Percentiles rank a stretch among this genome's conserved stretches.
Evolutionary conservation across 2,797 vertebrate species (phyloP).

Genomic region (Rallus crepitans): DNA sequence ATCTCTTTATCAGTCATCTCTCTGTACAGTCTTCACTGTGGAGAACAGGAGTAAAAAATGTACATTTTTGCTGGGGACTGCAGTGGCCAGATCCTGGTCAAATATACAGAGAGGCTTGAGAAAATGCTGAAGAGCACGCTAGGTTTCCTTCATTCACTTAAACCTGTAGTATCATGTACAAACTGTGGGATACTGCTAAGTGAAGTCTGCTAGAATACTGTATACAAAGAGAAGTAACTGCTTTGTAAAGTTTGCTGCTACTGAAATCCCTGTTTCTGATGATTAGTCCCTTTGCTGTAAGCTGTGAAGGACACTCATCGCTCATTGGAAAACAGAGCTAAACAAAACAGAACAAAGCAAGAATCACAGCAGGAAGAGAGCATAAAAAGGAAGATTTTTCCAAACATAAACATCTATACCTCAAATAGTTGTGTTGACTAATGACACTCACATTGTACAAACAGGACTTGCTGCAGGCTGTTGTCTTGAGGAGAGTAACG

Average conservation of each 20-base stretch:
- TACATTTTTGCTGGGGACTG: neutral
- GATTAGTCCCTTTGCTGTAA: neutral
- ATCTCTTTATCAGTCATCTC: neutral
- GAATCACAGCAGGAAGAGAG: neutral
- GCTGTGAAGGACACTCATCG: neutral
- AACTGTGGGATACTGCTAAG: neutral
- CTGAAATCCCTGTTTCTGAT: conserved; percentile 1
- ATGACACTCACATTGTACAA: neutral
- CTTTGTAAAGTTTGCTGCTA: neutral
- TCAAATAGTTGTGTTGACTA: neutral
- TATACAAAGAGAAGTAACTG: neutral
- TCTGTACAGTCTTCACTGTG: neutral
- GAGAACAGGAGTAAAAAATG: neutral
- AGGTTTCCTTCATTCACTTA: neutral
- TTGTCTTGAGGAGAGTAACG: neutral
- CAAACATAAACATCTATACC: neutral
- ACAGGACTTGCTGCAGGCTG: neutral
- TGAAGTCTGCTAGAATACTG: neutral
- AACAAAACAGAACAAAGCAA: neutral
- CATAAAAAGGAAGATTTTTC: neutral
- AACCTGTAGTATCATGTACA: neutral
- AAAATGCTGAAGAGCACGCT: neutral
- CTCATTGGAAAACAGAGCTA: neutral
- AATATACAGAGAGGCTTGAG: neutral
- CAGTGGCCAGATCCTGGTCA: neutral